Evolutionary conservation across 2,888 invertebrate genomes (phyloP), one percentile per base, ranked within the genome.

Genomic region (Listrodromus nycthemerus): DNA sequence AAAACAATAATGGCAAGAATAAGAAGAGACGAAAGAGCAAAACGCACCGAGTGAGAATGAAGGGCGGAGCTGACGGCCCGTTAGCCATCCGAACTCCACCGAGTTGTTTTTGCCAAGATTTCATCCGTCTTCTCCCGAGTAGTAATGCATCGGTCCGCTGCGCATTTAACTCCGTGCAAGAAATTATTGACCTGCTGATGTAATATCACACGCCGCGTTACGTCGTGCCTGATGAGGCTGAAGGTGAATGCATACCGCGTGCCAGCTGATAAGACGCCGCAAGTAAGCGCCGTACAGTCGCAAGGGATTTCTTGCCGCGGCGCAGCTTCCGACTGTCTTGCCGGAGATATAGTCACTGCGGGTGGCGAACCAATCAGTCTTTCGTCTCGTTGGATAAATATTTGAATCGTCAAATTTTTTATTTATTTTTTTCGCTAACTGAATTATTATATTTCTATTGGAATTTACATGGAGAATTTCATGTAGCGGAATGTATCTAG

Each of bases 21-120:
- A 55, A 70, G 55, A 55, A 55, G 55, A 55, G 24, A 24, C 55
- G 21, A 10, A 67, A 48, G 48, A n/a, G 48, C 0, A 16, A 67
- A 70, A 52, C 37, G 70, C 33, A 55, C 55, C 13, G 70, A 70
- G 70, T 70, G 70, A 21, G 70, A 70, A 70, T 70, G 70, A 70
- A 37, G 55, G 21, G 55, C 19, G 37, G 55, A 55, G 37, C 33
- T 21, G 37, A 70, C 69, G 52, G 70, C 37, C 55, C 55, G 55
- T 55, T 70, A 70, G 55, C 37, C 55, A 4, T 24, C 24, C 55
- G 55, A 21, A 55, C 10, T 52, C 70, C 13, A 37, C 33, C 37
- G 8, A 24, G 52, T 27, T 21, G 63, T 82, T 75, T 75, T 80
- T 74, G 55, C 61, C 45, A 52, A 30, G 78, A 79, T 65, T 79